phyloP scores from a whole-genome alignment of 2,797 vertebrate species.

The Etheostoma nigrum region DNA sequence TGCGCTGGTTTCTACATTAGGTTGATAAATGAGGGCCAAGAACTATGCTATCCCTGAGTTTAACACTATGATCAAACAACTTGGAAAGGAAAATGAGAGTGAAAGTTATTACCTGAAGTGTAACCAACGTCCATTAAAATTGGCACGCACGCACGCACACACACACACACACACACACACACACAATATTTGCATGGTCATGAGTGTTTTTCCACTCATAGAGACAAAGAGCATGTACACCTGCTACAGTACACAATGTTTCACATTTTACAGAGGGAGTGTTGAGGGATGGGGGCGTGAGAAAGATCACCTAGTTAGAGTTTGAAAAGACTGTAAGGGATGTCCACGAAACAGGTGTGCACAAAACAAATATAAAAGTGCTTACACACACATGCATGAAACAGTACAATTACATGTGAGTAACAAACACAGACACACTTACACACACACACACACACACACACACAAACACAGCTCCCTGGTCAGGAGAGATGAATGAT shows the following conservation, averaged over 20 bases:
- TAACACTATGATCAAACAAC: neutral
- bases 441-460: no score
- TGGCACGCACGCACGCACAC: neutral
- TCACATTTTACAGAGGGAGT: no score
- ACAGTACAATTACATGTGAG: slow-evolving; percentile 15
- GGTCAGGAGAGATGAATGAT: slow-evolving; percentile 71
- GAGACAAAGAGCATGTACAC: no score
- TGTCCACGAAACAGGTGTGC: slow-evolving; percentile 35
- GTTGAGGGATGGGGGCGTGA: no score
- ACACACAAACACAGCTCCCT: slow-evolving; percentile 17
- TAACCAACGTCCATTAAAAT: neutral
- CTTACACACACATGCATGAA: neutral
- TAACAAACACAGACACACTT: neutral
- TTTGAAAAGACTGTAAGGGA: neutral
- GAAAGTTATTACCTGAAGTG: neutral
- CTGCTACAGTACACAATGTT: no score
- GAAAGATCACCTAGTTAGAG: slow-evolving; percentile 8
- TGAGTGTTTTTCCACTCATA: no score
- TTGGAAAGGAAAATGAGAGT: neutral
- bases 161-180: neutral
- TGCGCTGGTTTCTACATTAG: no score
- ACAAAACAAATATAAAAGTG: neutral
- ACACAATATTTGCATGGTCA: no score
- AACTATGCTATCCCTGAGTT: neutral
- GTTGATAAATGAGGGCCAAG: no score